A percentile compares a stretch with the other conserved stretches of the same genome.
These are phyloP conservation scores for Semnopithecus entellus DNA, from an alignment of 2,113 vertebrate genomes.

Conservation along the genomic window DNA sequence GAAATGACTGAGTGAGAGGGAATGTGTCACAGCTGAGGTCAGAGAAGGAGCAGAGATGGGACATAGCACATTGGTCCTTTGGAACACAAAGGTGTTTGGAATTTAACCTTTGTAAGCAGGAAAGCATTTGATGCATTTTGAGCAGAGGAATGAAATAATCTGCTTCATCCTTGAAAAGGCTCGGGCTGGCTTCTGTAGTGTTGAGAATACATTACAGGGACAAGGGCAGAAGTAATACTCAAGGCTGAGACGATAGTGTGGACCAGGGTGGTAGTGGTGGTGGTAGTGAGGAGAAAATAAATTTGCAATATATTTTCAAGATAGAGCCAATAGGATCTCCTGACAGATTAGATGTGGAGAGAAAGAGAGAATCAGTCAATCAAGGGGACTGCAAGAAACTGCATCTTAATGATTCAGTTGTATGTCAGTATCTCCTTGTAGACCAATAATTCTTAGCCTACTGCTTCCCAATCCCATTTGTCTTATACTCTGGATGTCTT, in stretches of 20 bases:
- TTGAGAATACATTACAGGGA: background rate
- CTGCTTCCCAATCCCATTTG: background rate
- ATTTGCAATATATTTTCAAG: background rate
- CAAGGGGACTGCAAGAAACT: background rate
- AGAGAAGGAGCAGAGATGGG: background rate
- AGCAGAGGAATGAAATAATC: background rate
- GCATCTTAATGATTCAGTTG: background rate
- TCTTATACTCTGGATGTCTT: background rate
- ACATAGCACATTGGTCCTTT: background rate
- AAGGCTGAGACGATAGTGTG: background rate
- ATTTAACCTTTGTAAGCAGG: background rate
- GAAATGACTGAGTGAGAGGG: background rate
- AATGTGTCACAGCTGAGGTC: background rate
- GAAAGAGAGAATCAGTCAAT: background rate
- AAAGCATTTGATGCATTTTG: background rate
- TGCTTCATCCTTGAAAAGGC: background rate
- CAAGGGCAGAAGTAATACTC: background rate
- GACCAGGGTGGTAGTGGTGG: background rate
- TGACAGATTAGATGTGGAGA: background rate
- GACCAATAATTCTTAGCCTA: background rate
- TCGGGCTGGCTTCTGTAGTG: background rate
- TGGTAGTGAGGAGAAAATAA: background rate
- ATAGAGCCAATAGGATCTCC: background rate
- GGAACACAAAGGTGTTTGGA: background rate
- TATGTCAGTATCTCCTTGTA: background rate